phyloP scores from a whole-genome alignment of 2,113 vertebrate species.

The Mesitornis unicolor region DNA sequence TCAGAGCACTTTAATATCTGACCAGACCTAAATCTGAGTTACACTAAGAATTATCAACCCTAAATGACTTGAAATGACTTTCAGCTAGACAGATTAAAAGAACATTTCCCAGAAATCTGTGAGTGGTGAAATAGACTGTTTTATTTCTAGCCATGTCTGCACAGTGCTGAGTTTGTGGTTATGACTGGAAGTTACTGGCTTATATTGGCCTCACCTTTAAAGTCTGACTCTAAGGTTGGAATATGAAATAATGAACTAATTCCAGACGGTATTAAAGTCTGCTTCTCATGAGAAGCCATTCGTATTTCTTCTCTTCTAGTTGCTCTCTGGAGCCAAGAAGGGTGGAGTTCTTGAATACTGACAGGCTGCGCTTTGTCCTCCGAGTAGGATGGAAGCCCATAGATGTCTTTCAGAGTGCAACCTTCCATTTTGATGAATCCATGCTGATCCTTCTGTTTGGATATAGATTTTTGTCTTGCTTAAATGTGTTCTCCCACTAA shows the following conservation, averaged over 20 bases:
- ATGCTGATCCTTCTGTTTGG: background rate
- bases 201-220: conserved; percentile 24
- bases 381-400: background rate
- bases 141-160: background rate
- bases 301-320: background rate
- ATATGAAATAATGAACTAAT: conserved; percentile 27
- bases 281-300: background rate
- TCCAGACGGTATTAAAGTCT: conserved; percentile 12
- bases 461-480: background rate
- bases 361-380: background rate
- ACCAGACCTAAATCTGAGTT: background rate
- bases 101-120: conserved; percentile 7
- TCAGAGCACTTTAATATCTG: background rate
- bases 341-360: background rate
- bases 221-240: background rate
- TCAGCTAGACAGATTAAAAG: background rate
- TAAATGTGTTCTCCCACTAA: background rate
- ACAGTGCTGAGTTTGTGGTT: background rate
- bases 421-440: background rate
- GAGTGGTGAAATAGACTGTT: background rate
- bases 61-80: background rate
- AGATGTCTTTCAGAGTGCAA: background rate
- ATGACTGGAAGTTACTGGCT: conserved; percentile 44
- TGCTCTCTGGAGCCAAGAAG: background rate
- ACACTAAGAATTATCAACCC: background rate